Evolutionary conservation across 2,888 invertebrate genomes (phyloP).

Genomic region (Conomelus anceps): DNA sequence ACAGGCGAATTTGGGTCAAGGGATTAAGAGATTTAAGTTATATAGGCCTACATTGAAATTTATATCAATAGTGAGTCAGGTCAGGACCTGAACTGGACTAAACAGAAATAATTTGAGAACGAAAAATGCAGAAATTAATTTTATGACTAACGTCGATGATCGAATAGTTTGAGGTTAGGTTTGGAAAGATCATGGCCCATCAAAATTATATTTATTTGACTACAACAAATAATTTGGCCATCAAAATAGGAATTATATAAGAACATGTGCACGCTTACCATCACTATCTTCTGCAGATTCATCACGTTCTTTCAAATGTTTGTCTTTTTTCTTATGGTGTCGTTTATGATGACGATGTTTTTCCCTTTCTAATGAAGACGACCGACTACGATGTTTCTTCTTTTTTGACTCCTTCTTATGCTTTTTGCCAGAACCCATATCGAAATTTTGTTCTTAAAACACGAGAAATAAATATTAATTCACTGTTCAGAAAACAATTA

Average conservation of each 20-base stretch:
- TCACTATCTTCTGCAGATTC: slow-evolving; percentile 37
- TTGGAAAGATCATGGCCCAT: background rate
- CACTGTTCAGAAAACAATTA: background rate
- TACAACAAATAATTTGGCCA: background rate
- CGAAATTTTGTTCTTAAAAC: background rate
- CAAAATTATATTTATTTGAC: no score
- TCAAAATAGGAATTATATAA: slow-evolving; percentile 24
- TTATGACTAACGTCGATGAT: no score
- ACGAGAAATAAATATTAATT: background rate
- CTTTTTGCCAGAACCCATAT: slow-evolving; percentile 30
- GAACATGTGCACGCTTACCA: slow-evolving; percentile 37
- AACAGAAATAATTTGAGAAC: no score
- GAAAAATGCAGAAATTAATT: no score
- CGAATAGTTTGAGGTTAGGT: background rate
- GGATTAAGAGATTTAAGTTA: no score
- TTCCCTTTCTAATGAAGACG: slow-evolving; percentile 51
- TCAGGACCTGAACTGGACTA: no score
- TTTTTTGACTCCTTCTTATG: slow-evolving; percentile 44
- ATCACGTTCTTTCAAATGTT: slow-evolving; percentile 37
- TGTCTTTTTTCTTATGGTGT: slow-evolving; percentile 44
- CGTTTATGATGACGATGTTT: slow-evolving; percentile 49
- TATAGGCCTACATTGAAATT: no score
- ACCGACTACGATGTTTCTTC: slow-evolving; percentile 56
- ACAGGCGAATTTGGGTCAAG: no score
- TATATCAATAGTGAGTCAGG: no score